Evolutionary conservation across 2,113 vertebrate species (phyloP).

Genomic region (Hylia prasina): DNA sequence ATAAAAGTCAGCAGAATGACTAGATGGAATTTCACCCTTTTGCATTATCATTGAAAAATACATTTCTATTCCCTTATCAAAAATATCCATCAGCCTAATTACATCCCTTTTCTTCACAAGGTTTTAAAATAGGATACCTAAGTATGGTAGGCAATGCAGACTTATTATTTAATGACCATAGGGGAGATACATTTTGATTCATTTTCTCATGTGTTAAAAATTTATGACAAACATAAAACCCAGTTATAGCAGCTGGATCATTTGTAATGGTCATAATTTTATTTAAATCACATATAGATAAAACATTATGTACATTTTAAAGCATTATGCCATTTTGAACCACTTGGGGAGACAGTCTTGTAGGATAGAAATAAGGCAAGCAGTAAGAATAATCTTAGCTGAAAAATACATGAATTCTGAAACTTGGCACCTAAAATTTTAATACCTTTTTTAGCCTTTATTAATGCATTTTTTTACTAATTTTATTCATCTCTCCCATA

Average conservation of each 20-base stretch:
- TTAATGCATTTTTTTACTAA: background rate
- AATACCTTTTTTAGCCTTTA: background rate
- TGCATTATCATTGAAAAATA: conserved; percentile 52
- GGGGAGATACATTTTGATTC: conserved; percentile 39
- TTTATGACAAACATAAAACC: conserved; percentile 65
- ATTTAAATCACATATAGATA: conserved; percentile 58
- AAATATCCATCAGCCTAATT: conserved; percentile 67
- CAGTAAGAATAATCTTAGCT: background rate
- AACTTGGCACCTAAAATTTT: background rate
- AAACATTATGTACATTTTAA: conserved; percentile 47
- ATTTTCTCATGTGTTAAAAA: conserved; percentile 52
- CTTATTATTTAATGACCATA: conserved; percentile 59
- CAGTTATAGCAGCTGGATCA: conserved; percentile 7
- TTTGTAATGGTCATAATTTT: conserved; percentile 58
- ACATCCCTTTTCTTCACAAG: conserved; percentile 27
- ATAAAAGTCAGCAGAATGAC: conserved; percentile 49
- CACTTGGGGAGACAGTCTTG: background rate
- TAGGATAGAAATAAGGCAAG: background rate
- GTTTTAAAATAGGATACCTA: conserved; percentile 56
- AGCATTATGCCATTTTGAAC: background rate
- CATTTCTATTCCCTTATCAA: conserved; percentile 61
- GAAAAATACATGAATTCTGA: background rate
- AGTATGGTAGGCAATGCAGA: conserved; percentile 25
- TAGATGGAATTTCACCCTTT: conserved; percentile 31
- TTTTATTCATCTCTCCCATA: background rate